Evolutionary conservation across 2,113 vertebrate species (phyloP), one percentile per base, ranked within the genome.

Genomic region (Oceanodroma tethys): DNA sequence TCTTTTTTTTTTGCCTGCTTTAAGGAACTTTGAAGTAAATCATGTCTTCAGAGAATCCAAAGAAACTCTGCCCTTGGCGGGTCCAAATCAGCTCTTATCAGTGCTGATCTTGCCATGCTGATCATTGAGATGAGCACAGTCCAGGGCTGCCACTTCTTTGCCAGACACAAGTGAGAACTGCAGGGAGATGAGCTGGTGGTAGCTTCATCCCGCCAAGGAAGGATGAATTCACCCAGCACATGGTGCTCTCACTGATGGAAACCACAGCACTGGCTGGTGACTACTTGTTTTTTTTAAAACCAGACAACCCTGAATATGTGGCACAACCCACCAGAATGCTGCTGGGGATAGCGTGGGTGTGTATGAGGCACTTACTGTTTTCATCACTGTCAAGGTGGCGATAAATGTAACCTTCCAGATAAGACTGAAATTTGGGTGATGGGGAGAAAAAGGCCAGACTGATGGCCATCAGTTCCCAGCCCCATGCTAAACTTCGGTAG

Each of bases 401-500:
- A 97, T 99, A 99, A 97, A 99, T 99, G 96, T 99, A 99, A 62
- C 99, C 99, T 96, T 99, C 99, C 96, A 99, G 97, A 70, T 99
- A 99, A 56, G 98, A 99, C 94, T 99, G 98, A 96, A 99, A 99
- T 87, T 99, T 99, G 76, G 99, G 99, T 2, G 99, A 99, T 14
- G 99, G 99, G 6, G 99, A 98, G 58, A 99, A 99, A 96, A 99
- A 99, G 78, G 98, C 99, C 97, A 99, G 93, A 60, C 99, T 99
- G 92, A 99, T 98, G 14, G 99, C 99, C 98, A 99, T 99, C 76
- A 99, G 98, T 97, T 99, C 99, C 99, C 99, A 99, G 66, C 99
- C 99, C 16, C 98, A 98, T 0, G 98, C 98, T 96, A 99, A 95
- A 76, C 99, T 99, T 14, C 92, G 97, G 90, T 98, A 99, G 89